Base-by-base conservation (phyloP, 2,888 invertebrate species). In the Stenodera caucasica region DNA sequence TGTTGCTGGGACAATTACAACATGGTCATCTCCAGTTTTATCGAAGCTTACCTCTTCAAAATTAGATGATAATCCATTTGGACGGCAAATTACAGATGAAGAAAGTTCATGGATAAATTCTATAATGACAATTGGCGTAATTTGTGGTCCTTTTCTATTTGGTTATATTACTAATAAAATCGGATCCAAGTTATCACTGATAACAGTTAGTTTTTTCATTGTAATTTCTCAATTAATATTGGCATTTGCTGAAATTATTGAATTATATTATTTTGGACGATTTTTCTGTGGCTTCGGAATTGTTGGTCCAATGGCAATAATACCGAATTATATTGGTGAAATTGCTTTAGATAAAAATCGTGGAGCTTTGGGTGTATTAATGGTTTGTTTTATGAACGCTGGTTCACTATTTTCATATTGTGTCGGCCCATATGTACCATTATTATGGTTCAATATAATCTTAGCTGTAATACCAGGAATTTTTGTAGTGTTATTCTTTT, bases 321-420 rank as follows among this genome's bases (percentile, higher is more conserved):
- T 88, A 0, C 92, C 94, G 0, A 90, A 93, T 85, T 95, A 94
- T 79, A 86, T 93, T 61, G 91, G 91, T 45, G 94, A 95, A 79
- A 91, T 92, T 35, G 86, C 93, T 6, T 89, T 91, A 83, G 87
- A 88, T 60, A 88, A 89, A 23, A 85, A 88, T 12, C 83, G 95
- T 62, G 94, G 94, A 0, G 87, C 90, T 0, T 81, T 94, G 9
- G 33, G 66, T 49, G 66, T 93, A 0, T 87, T 92, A 61, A 86
- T 92, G 61, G 91, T 90, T 71, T 82, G 87, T 26, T 90, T 90
- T 80, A 86, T 91, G 21, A 81, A 81, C 1, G 53, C 86, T 1
- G 92, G 92, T 6, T 86, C 89, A 73, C 77, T 92, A 9, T 83
- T 88, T 55, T 66, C 70, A 0, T 72, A 71, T 37, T 35, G 64